phyloP scores from a whole-genome alignment of 2,888 invertebrate genomes.

The Anorthoa munda region DNA sequence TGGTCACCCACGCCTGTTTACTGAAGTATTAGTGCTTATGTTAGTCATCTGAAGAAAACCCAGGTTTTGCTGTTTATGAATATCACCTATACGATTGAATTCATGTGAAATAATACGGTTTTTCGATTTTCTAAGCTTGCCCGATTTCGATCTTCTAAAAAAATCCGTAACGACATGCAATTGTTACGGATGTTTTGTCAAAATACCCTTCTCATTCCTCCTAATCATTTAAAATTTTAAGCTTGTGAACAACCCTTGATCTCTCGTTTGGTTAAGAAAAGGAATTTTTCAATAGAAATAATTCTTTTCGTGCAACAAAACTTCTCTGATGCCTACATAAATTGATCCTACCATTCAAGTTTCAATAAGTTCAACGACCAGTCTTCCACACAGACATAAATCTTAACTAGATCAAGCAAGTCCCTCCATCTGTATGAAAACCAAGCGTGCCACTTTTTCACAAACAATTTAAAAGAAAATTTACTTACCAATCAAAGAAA shows the following conservation, averaged over 20 bases:
- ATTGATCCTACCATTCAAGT: slow-evolving; percentile 25
- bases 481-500: too few species aligned
- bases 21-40: slow-evolving; percentile 24
- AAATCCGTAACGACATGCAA: background rate
- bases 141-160: too few species aligned
- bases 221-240: too few species aligned
- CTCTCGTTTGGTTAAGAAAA: background rate
- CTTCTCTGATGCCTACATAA: background rate
- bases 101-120: background rate
- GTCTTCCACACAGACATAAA: background rate
- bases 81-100: background rate
- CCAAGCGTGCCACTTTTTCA: too few species aligned
- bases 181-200: background rate
- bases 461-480: too few species aligned
- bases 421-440: too few species aligned
- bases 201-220: too few species aligned
- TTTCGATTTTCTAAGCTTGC: background rate
- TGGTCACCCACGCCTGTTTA: slow-evolving; percentile 23
- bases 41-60: slow-evolving; percentile 52
- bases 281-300: background rate
- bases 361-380: slow-evolving; percentile 21
- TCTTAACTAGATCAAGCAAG: too few species aligned
- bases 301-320: background rate
- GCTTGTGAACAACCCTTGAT: background rate
- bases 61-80: slow-evolving; percentile 2